Evolutionary conservation across 2,113 vertebrate genomes (phyloP), one percentile per base, ranked within the genome.

Genomic region (Alces alces): DNA sequence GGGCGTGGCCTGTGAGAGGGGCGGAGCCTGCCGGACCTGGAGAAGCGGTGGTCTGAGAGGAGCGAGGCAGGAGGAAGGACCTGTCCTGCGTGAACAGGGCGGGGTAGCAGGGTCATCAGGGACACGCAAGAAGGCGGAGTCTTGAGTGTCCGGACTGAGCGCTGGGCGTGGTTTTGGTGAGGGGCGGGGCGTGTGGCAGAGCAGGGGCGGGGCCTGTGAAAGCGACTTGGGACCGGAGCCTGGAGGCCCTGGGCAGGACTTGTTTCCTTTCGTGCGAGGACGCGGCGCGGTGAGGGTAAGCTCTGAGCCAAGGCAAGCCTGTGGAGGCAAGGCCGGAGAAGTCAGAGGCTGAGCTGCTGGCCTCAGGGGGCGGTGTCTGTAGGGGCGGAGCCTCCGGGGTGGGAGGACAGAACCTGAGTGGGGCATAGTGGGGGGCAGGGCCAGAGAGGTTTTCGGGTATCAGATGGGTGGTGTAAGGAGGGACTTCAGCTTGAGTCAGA

Each of bases 161-260:
- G 2, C 4, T 50, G 33, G 92, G 91, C 13, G 43, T 39, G 27
- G 57, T 54, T 28, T 70, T 17, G 52, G 5, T 16, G 27, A 28
- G 39, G 79, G 45, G 66, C 78, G 13, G 60, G 36, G 28, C 5
- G 2, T 16, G 28, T 11, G 36, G 61, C 28, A n/a, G 58, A 64
- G 3, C 28, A 19, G 28, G 45, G 39, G 36, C 30, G 13, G 70
- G 25, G 23, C 30, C n/a, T 47, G 55, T 36, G 80, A 28, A 52
- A 36, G 45, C 11, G 2, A 10, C 33, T 0, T 0, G 80, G 36
- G 4, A 2, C 4, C 1, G 0, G 28, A 52, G 6, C 7, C 2
- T 3, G 17, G 14, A 33, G 25, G 5, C 5, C 5, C 6, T 2
- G 13, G 2, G 6, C 28, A 2, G 4, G 4, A 23, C 43, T 50